phyloP scores from a whole-genome alignment of 2,113 vertebrate genomes.

The Tyrannus savana region DNA sequence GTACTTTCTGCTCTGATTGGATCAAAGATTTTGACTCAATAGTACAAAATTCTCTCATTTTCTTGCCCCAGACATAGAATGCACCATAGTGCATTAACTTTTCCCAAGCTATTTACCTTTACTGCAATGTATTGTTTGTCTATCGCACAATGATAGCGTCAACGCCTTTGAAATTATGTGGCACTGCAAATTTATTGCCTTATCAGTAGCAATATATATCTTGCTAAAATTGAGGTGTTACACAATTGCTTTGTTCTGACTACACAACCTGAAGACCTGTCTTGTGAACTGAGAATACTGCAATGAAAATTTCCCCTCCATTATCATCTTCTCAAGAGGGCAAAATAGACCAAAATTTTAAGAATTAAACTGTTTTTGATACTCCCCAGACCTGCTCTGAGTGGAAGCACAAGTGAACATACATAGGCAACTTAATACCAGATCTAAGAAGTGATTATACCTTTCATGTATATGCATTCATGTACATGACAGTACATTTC shows the following conservation, averaged over 20 bases:
- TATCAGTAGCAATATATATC: conserved; percentile 63
- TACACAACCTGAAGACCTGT: not conserved
- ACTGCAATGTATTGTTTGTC: not conserved
- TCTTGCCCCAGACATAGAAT: conserved; percentile 34
- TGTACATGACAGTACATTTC: not conserved
- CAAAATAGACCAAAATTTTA: not conserved
- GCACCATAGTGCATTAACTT: not conserved
- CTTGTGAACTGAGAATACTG: not conserved
- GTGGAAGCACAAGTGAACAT: not conserved
- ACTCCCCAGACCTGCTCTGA: not conserved
- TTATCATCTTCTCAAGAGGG: not conserved
- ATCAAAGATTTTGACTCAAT: not conserved
- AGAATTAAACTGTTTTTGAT: not conserved
- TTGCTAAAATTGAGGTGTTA: conserved; percentile 41
- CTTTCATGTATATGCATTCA: not conserved
- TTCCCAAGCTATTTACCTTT: conserved; percentile 25
- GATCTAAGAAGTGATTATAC: not conserved
- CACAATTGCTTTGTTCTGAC: conserved; percentile 1
- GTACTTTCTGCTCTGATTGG: not conserved
- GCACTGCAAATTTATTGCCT: conserved; percentile 20
- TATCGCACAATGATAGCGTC: conserved; percentile 42
- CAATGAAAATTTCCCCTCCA: not conserved
- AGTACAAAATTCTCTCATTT: conserved; percentile 23
- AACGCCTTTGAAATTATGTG: conserved; percentile 44
- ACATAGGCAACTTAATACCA: not conserved